Percentiles rank a stretch among this genome's conserved stretches.
These are phyloP conservation scores for Columba livia DNA, from an alignment of 2,113 vertebrate species.

Conservation along the genomic window DNA sequence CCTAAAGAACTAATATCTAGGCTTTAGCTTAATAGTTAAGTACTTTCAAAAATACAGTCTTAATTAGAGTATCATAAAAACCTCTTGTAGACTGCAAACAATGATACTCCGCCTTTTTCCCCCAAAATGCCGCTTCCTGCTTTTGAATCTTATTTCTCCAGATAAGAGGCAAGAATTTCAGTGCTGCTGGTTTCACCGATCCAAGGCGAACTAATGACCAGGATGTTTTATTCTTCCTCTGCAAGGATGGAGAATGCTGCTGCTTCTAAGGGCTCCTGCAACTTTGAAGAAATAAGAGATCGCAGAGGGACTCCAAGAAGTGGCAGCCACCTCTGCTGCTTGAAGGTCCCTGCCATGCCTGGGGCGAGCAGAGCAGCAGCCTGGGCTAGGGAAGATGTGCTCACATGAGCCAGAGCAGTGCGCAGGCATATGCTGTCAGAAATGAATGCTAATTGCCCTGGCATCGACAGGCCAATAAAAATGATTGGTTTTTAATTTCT, in stretches of 20 bases:
- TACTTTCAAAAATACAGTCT: not conserved
- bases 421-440: not conserved
- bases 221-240: not conserved
- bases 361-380: not conserved
- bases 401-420: not conserved
- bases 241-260: not conserved
- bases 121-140: not conserved
- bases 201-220: not conserved
- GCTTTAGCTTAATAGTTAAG: conserved; percentile 27
- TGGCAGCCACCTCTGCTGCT: not conserved
- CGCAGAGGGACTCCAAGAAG: not conserved
- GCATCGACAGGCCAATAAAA: conserved; percentile 12
- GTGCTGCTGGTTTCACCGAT: not conserved
- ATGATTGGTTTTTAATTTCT: conserved; percentile 57
- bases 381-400: rapidly evolving
- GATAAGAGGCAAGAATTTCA: not conserved
- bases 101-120: not conserved
- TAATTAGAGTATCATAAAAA: conserved; percentile 25
- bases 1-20: conserved; percentile 26
- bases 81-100: not conserved
- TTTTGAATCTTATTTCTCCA: not conserved
- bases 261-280: not conserved
- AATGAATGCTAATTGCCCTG: conserved; percentile 24
- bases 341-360: rapidly evolving
- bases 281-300: not conserved